Conservation (phyloP, 1,140 invertebrate species). For the Bombus waltoni region DNA sequence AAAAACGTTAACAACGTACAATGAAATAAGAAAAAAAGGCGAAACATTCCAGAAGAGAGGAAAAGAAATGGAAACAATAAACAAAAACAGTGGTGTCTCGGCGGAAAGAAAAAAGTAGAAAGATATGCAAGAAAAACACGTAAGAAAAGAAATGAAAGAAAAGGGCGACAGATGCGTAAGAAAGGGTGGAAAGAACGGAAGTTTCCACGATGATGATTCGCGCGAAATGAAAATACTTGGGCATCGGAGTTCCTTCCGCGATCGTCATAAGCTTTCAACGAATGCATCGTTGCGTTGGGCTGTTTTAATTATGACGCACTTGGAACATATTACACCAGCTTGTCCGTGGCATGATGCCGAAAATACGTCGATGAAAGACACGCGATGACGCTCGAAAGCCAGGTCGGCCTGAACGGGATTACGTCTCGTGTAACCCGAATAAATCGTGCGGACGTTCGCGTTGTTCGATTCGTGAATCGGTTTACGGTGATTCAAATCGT, state of each 20-base stretch:
- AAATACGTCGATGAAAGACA: constrained; percentile 57
- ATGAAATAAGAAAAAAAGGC: not conserved
- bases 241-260: constrained; percentile 24
- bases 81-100: too few relatives aligned
- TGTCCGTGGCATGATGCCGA: constrained; percentile 45
- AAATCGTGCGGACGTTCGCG: constrained; percentile 5
- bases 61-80: not conserved
- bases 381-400: constrained; percentile 50
- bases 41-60: not conserved
- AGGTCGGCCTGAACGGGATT: constrained; percentile 10
- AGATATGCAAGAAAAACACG: not conserved
- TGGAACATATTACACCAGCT: constrained; percentile 43
- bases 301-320: constrained; percentile 64
- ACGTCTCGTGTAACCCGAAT: constrained; percentile 25
- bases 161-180: not conserved
- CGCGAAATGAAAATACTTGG: not conserved
- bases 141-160: not conserved
- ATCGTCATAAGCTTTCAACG: constrained; percentile 40
- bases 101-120: not conserved
- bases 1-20: too few relatives aligned
- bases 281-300: constrained; percentile 22
- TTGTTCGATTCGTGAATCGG: not conserved
- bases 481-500: not conserved
- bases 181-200: not conserved
- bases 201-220: not conserved